Conservation (phyloP, 2,888 invertebrate species). For the Chaetoderma sp. region DNA sequence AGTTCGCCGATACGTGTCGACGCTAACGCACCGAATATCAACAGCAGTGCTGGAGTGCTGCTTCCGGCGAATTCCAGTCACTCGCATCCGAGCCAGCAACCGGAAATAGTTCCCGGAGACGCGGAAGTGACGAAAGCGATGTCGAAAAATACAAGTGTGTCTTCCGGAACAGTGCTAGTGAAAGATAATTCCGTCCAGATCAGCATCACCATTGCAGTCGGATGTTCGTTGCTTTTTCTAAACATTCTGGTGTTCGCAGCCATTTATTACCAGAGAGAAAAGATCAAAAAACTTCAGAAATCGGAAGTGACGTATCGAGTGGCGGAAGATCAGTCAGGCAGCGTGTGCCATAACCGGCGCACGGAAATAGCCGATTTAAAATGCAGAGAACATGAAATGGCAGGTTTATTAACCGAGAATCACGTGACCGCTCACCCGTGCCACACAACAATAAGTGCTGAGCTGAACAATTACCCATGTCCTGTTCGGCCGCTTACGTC, state of each 20-base stretch:
- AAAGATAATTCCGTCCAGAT: slow-evolving; percentile 30
- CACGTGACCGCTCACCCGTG: too few relatives aligned
- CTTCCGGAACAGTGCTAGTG: slow-evolving; percentile 9
- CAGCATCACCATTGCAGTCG: slow-evolving; percentile 80
- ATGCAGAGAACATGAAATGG: too few relatives aligned
- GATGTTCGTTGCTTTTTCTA: slow-evolving; percentile 87
- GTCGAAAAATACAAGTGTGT: not conserved
- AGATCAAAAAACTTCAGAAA: slow-evolving; percentile 33
- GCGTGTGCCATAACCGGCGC: too few relatives aligned
- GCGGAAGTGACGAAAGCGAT: not conserved
- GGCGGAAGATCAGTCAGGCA: too few relatives aligned
- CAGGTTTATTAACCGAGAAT: too few relatives aligned
- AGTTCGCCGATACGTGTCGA: slow-evolving; percentile 60
- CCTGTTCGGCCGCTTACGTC: too few relatives aligned
- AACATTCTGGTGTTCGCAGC: slow-evolving; percentile 93
- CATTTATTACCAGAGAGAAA: slow-evolving; percentile 83
- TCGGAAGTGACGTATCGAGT: too few relatives aligned
- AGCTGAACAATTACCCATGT: too few relatives aligned
- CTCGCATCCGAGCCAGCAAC: not conserved
- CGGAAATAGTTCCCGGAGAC: not conserved
- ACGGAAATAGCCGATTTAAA: too few relatives aligned
- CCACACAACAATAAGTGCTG: too few relatives aligned
- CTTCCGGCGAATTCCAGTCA: not conserved
- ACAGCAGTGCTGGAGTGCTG: not conserved
- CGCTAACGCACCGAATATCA: slow-evolving; percentile 35